Conservation (phyloP, 2,888 invertebrate species). For the Strigamia transsilvanica region DNA sequence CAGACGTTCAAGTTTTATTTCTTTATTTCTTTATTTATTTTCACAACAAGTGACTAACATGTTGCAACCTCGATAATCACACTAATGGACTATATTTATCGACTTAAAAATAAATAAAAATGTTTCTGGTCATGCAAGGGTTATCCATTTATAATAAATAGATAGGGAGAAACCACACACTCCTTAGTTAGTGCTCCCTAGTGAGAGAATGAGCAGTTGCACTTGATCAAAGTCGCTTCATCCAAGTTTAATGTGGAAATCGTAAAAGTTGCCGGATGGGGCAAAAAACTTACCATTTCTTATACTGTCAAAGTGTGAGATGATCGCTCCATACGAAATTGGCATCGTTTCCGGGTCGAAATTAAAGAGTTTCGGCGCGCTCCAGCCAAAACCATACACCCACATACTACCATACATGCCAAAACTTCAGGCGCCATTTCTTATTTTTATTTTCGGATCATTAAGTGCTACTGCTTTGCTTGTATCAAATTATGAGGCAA, state of each 20-base stretch:
- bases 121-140: constrained; percentile 42
- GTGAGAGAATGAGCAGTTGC: constrained; percentile 49
- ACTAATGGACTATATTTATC: background rate
- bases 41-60: background rate
- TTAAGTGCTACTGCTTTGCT: constrained; percentile 21
- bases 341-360: constrained; percentile 28
- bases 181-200: constrained; percentile 45
- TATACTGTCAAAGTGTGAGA: background rate
- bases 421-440: background rate
- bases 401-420: background rate
- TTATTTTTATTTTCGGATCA: background rate
- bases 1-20: background rate
- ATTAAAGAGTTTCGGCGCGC: background rate
- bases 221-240: constrained; percentile 47
- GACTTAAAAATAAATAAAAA: constrained; percentile 24
- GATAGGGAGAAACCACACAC: constrained; percentile 39
- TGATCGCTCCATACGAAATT: constrained; percentile 35
- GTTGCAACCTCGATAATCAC: background rate
- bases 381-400: background rate
- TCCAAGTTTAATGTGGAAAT: constrained; percentile 30
- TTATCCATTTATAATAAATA: constrained; percentile 49
- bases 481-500: background rate
- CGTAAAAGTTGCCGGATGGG: constrained; percentile 41
- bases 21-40: background rate
- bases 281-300: constrained; percentile 43